These are phyloP conservation scores for Diachasma alloeum DNA, from an alignment of 1,140 invertebrate species.

Conservation along the genomic window DNA sequence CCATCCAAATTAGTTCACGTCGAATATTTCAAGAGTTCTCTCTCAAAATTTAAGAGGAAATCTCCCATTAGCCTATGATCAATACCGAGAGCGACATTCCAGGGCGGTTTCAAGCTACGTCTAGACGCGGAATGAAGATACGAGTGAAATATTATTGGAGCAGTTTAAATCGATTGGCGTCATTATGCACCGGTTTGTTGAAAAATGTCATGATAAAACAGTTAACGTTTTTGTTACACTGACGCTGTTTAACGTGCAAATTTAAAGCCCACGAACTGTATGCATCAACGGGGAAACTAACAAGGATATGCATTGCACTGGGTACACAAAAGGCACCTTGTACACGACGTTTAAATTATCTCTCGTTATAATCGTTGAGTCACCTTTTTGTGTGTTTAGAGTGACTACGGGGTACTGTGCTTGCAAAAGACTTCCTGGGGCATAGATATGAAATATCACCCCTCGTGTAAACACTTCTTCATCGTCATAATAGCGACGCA, in stretches of 20 bases:
- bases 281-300: neutral
- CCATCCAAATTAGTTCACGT: no score
- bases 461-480: conserved; percentile 8
- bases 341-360: conserved; percentile 11
- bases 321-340: neutral
- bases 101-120: neutral
- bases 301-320: neutral
- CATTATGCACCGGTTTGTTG: neutral
- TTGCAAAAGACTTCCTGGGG: conserved; percentile 18
- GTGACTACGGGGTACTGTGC: neutral
- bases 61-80: neutral
- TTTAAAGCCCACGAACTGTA: neutral
- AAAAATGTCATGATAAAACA: neutral
- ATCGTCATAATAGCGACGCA: neutral
- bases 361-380: conserved; percentile 18
- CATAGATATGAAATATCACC: neutral
- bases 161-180: neutral
- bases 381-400: conserved; percentile 14
- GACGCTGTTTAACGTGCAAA: conserved; percentile 9
- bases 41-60: no score
- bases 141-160: neutral
- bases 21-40: no score
- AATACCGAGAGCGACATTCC: neutral
- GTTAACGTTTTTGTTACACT: neutral
- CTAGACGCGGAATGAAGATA: neutral